Conservation (phyloP, 1,140 invertebrate species). For the Apis laboriosa region DNA sequence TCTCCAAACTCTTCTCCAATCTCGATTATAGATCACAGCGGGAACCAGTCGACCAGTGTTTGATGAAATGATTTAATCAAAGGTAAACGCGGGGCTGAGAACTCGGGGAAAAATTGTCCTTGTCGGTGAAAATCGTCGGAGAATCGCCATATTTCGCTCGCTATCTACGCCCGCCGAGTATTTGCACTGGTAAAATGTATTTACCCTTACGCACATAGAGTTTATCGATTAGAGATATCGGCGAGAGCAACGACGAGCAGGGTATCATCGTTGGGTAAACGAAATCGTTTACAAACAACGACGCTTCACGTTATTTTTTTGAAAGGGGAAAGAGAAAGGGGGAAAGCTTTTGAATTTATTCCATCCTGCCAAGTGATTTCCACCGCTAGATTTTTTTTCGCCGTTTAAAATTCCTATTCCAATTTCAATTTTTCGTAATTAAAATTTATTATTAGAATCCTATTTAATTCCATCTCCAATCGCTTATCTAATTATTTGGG, state of each 20-base stretch:
- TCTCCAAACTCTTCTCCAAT: slow-evolving; percentile 16
- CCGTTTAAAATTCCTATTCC: no score
- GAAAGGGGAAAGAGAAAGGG: background rate
- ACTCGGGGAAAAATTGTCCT: background rate
- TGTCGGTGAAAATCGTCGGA: background rate
- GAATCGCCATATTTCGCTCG: slow-evolving; percentile 27
- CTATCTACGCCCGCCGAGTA: slow-evolving; percentile 67
- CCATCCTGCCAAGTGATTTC: no score
- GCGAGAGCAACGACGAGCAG: background rate
- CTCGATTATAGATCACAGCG: slow-evolving; percentile 41
- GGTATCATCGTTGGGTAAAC: background rate
- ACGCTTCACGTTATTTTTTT: background rate
- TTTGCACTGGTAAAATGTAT: slow-evolving; percentile 64
- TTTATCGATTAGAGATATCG: background rate
- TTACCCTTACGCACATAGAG: background rate
- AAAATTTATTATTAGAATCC: no score
- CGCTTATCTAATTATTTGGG: no score
- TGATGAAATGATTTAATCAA: slow-evolving; percentile 60
- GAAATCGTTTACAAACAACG: background rate
- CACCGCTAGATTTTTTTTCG: no score
- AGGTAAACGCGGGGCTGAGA: slow-evolving; percentile 40
- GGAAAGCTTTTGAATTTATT: background rate
- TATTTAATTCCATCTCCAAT: no score
- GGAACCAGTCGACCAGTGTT: slow-evolving; percentile 45
- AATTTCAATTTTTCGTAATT: no score